Evolutionary conservation across 1,140 invertebrate species (phyloP).

Genomic region (Ridgeia piscesae): DNA sequence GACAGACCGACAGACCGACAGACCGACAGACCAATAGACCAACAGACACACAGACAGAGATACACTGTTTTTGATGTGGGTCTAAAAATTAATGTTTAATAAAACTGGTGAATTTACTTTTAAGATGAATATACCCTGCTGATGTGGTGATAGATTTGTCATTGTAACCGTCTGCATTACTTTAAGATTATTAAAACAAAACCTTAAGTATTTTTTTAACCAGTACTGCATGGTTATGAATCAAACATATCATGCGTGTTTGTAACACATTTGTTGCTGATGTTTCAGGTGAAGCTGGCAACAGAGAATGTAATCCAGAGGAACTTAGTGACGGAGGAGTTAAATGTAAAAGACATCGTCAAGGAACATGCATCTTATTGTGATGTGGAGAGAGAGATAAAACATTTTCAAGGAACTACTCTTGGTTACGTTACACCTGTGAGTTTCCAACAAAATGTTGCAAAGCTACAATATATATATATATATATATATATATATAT

Average conservation of each 20-base stretch:
- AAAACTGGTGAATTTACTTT: not conserved
- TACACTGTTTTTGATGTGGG: not conserved
- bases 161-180: not conserved
- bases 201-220: not conserved
- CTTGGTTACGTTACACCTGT: conserved; percentile 91
- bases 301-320: conserved; percentile 70
- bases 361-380: conserved; percentile 74
- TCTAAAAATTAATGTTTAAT: not conserved
- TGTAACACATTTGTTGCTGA: not conserved
- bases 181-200: not conserved
- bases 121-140: not conserved
- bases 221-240: not conserved
- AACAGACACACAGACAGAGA: too few relatives aligned
- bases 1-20: too few relatives aligned
- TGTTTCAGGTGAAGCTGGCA: conserved; percentile 28
- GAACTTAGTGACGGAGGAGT: conserved; percentile 68
- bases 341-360: conserved; percentile 72
- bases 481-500: not conserved
- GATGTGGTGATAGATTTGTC: not conserved
- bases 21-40: too few relatives aligned
- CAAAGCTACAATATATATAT: conserved; percentile 2
- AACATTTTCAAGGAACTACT: conserved; percentile 71
- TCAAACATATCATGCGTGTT: not conserved
- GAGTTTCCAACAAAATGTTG: conserved; percentile 50
- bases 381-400: conserved; percentile 65